phyloP scores from a whole-genome alignment of 2,888 invertebrate species.

The Fabriciana adippe region DNA sequence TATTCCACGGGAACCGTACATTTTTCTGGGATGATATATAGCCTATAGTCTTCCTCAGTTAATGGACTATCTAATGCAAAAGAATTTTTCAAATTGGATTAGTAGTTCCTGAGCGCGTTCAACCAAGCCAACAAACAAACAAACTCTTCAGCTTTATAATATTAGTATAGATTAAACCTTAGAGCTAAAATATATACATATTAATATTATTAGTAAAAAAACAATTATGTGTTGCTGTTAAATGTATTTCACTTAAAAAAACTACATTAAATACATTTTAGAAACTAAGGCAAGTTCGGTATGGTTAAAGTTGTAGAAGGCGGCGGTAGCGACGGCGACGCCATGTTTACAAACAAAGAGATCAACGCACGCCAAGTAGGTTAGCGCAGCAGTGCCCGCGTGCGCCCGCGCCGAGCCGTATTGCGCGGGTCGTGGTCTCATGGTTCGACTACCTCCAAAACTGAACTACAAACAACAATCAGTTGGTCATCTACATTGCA shows the following conservation, averaged over 20 bases:
- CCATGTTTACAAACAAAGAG: conserved; percentile 83
- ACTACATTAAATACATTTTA: neutral
- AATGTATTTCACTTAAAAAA: neutral
- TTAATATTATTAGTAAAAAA: too few species aligned
- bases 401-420: conserved; percentile 53
- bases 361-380: conserved; percentile 81
- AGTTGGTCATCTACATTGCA: conserved; percentile 31
- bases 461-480: conserved; percentile 28
- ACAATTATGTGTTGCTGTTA: too few species aligned
- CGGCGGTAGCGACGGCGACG: conserved; percentile 55
- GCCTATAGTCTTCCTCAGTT: too few species aligned
- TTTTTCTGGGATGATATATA: too few species aligned
- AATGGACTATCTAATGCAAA: too few species aligned
- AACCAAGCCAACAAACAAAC: too few species aligned
- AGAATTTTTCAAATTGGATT: too few species aligned
- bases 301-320: conserved; percentile 44
- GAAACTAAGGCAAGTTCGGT: conserved; percentile 22
- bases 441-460: conserved; percentile 40
- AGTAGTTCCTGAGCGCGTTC: too few species aligned
- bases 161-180: too few species aligned
- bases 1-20: too few species aligned
- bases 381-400: conserved; percentile 64
- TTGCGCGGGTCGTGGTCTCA: conserved; percentile 78
- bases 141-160: too few species aligned
- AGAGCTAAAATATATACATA: too few species aligned